Base-by-base conservation (phyloP, 2,113 vertebrate species). In the Etia nguti region DNA sequence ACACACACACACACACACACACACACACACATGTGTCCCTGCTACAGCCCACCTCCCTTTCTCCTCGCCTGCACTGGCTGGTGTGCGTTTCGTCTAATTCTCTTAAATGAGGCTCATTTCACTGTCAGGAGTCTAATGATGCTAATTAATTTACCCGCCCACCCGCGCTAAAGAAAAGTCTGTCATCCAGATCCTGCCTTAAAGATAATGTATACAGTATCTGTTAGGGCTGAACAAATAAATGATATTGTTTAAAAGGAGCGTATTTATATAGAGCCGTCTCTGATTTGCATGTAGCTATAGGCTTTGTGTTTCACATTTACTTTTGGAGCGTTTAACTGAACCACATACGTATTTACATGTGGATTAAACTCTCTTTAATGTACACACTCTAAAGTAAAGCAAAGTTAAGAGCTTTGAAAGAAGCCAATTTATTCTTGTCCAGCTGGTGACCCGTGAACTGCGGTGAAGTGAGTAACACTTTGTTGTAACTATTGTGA, bases 51-150 rank as follows among this genome's bases (percentile, higher is more conserved):
- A 4, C 29, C 75, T 18, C 26, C 38, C 10, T 0, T 8, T 34
- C 48, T 13, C 56, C 31, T 50, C n/a, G 12, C 6, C 31, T 38
- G 41, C 90, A 52, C 84, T 57, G 60, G 43, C 84, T 84, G 84
- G 90, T 94, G 90, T 94, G 91, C 81, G 90, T 95, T 95, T 95
- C 87, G 84, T 94, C 85, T 92, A 94, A 95, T 94, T 94, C 91
- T 90, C 87, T 92, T 62, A 94, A 96, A 96, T 95, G 89, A 93
- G 91, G 38, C 93, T 92, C 91, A 95, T 96, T 96, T 96, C 90
- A 96, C 95, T 96, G 95, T 94, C 95, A 95, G 84, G 84, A 92
- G 82, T 84, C 85, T 96, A 96, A 96, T 95, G 94, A 96, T 82
- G 90, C 92, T 94, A 93, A 96, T 96, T 91, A 94, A 96, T 96